These are phyloP conservation scores for Parochlus steinenii DNA, from an alignment of 2,888 invertebrate species.

Conservation along the genomic window DNA sequence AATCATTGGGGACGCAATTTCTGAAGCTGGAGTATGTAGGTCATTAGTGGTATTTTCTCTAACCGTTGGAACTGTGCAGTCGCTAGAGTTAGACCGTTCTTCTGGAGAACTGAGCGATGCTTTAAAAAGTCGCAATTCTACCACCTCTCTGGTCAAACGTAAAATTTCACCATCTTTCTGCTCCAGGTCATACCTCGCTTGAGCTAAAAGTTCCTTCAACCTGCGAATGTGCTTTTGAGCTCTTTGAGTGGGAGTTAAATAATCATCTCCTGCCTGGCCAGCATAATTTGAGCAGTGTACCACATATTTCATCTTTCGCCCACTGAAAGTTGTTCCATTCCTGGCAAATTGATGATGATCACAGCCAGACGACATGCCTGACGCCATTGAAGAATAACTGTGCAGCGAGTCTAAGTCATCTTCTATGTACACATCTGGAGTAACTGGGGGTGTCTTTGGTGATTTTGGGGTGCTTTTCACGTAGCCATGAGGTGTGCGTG, in stretches of 20 bases:
- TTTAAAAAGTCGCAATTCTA: conserved; percentile 63
- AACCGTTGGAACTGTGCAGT: conserved; percentile 44
- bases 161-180: conserved; percentile 66
- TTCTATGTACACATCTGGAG: conserved; percentile 39
- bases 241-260: conserved; percentile 75
- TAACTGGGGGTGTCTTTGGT: conserved; percentile 43
- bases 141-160: conserved; percentile 57
- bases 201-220: conserved; percentile 51
- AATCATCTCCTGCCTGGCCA: conserved; percentile 61
- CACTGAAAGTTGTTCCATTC: conserved; percentile 53
- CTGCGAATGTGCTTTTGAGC: conserved; percentile 65
- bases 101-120: conserved; percentile 64
- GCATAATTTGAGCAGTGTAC: conserved; percentile 71
- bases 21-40: conserved; percentile 34
- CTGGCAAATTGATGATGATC: conserved; percentile 68
- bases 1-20: conserved; percentile 35
- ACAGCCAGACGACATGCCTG: conserved; percentile 49
- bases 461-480: conserved; percentile 17
- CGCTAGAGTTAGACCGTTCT: conserved; percentile 61
- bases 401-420: conserved; percentile 62
- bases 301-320: conserved; percentile 58
- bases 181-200: conserved; percentile 59
- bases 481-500: conserved; percentile 23
- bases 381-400: conserved; percentile 63
- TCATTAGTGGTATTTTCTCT: conserved; percentile 46